phyloP scores from a whole-genome alignment of 2,113 vertebrate genomes.

The Ursus arctos region DNA sequence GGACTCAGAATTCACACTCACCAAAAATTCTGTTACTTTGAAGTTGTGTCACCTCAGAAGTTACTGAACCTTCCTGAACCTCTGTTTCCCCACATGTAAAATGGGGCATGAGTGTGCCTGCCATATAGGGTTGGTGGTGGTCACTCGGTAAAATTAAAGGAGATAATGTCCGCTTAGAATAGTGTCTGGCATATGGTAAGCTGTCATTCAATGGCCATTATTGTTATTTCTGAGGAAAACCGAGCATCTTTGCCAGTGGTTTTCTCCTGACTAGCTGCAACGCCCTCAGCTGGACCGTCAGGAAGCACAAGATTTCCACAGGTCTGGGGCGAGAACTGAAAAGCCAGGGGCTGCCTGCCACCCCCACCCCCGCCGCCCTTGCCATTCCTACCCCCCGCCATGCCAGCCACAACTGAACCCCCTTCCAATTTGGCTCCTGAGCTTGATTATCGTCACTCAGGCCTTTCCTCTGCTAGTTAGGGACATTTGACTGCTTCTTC shows the following conservation, averaged over 20 bases:
- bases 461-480: slow-evolving; percentile 56
- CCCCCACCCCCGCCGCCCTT: neutral
- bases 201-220: neutral
- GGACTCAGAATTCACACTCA: neutral
- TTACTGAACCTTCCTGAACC: neutral
- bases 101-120: neutral
- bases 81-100: slow-evolving; percentile 8
- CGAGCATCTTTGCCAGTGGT: neutral
- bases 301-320: neutral
- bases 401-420: neutral
- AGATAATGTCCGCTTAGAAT: neutral
- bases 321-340: neutral
- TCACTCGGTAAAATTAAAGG: neutral
- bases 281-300: neutral
- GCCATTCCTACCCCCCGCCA: neutral
- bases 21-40: neutral
- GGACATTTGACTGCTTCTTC: slow-evolving; percentile 55
- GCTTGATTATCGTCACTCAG: slow-evolving; percentile 39
- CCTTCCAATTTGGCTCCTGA: slow-evolving; percentile 50
- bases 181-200: neutral
- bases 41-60: neutral
- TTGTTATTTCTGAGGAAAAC: slow-evolving; percentile 8
- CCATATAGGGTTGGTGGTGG: neutral
- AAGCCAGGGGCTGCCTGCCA: neutral
- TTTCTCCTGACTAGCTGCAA: neutral